Evolutionary conservation across 1,140 invertebrate species (phyloP).

Genomic region (Scaptomyza montana): DNA sequence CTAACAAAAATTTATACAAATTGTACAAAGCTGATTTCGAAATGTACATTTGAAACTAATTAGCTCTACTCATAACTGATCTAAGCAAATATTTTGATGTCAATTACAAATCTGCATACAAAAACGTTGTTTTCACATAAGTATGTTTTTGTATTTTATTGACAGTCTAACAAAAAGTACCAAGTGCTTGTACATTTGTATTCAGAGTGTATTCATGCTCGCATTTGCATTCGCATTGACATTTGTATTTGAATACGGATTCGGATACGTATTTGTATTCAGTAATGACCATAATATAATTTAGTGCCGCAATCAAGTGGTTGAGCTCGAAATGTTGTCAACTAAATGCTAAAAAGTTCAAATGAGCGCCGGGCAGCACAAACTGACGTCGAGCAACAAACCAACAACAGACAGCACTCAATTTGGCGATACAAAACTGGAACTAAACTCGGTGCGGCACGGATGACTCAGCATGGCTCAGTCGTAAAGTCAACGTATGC

Average conservation of each 20-base stretch:
- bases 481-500: constrained; percentile 79
- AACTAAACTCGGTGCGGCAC: not conserved
- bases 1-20: not conserved
- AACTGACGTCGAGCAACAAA: constrained; percentile 32
- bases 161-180: constrained; percentile 2
- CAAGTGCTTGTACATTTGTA: not conserved
- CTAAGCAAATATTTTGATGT: constrained; percentile 7
- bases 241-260: not conserved
- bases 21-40: not conserved
- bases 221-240: not conserved
- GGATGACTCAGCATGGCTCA: constrained; percentile 50
- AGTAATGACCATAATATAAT: constrained; percentile 76
- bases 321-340: constrained; percentile 58
- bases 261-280: constrained; percentile 28
- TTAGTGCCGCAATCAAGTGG: constrained; percentile 78
- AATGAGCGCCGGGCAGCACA: constrained; percentile 40
- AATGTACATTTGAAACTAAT: not conserved
- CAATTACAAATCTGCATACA: not conserved
- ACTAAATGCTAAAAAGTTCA: constrained; percentile 64
- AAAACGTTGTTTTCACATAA: not conserved
- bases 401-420: constrained; percentile 43
- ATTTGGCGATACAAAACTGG: constrained; percentile 65
- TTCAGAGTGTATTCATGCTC: constrained; percentile 16
- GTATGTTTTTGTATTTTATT: constrained; percentile 1
- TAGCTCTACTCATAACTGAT: not conserved